Evolutionary conservation across 1,140 invertebrate genomes (phyloP).

Genomic region (Lerema accius): DNA sequence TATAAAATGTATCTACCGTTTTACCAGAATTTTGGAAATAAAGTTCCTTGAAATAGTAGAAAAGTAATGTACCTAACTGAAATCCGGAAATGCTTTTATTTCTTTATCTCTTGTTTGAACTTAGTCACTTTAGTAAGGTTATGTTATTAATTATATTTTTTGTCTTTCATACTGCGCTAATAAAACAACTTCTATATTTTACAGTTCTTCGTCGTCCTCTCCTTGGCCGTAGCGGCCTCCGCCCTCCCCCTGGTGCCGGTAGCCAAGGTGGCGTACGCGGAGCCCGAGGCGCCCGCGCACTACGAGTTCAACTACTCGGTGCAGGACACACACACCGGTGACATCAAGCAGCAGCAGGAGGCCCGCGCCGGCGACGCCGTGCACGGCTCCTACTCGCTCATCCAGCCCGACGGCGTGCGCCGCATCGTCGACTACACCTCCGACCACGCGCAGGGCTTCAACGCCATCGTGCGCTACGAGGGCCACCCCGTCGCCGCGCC

Average conservation of each 20-base stretch:
- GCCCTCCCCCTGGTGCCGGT: slow-evolving; percentile 56
- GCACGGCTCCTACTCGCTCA: slow-evolving; percentile 83
- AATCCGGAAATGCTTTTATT: too few species aligned
- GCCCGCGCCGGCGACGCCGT: slow-evolving; percentile 83
- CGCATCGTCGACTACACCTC: slow-evolving; percentile 85
- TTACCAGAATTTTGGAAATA: too few species aligned
- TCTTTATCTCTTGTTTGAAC: too few species aligned
- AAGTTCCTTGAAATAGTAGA: too few species aligned
- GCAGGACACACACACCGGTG: slow-evolving; percentile 83
- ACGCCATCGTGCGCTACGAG: slow-evolving; percentile 62
- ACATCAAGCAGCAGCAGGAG: slow-evolving; percentile 77
- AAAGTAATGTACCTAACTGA: too few species aligned
- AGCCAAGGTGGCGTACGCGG: slow-evolving; percentile 60
- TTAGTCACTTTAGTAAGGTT: too few species aligned
- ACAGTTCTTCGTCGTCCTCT: slow-evolving; percentile 61
- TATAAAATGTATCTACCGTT: too few species aligned
- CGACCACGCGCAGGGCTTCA: slow-evolving; percentile 60
- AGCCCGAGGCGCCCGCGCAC: slow-evolving; percentile 83
- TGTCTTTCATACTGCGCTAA: too few species aligned
- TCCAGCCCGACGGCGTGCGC: slow-evolving; percentile 70
- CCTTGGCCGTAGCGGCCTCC: slow-evolving; percentile 55
- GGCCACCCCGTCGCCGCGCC: slow-evolving; percentile 47
- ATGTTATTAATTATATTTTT: too few species aligned
- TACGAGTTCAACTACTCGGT: slow-evolving; percentile 88
- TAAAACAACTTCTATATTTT: slow-evolving; percentile 27